Conservation (phyloP, 2,113 vertebrate species). For the Sphaerodactylus townsendi region DNA sequence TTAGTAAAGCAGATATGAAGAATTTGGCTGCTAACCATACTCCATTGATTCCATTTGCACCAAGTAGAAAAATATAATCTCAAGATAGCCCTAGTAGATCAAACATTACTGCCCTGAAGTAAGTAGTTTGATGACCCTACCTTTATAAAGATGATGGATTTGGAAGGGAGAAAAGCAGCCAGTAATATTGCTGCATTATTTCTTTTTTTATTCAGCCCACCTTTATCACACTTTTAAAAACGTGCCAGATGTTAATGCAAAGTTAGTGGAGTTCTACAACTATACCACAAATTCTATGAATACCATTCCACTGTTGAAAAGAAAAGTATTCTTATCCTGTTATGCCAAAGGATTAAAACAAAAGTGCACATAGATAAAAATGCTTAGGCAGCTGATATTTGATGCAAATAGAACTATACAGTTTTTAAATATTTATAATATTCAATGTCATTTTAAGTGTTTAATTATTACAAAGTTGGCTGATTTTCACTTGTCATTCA, state of each 20-base stretch:
- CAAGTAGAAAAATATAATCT: neutral
- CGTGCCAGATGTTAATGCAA: neutral
- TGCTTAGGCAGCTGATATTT: neutral
- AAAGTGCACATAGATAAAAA: neutral
- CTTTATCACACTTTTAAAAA: neutral
- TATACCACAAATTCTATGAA: neutral
- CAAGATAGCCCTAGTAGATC: neutral
- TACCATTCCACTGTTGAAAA: neutral
- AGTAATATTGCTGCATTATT: neutral
- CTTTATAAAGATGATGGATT: neutral
- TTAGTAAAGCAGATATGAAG: neutral
- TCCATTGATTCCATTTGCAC: neutral
- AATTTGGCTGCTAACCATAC: neutral
- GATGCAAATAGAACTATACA: slow-evolving; percentile 17
- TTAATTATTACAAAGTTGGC: slow-evolving; percentile 32
- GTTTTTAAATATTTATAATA: slow-evolving; percentile 37
- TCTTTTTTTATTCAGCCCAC: neutral
- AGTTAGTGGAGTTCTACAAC: neutral
- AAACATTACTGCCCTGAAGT: neutral
- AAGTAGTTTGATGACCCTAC: neutral
- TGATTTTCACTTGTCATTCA: slow-evolving; percentile 32
- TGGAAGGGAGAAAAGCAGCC: neutral
- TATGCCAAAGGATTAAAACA: neutral
- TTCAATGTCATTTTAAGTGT: slow-evolving; percentile 39
- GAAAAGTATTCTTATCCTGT: neutral